A percentile compares a stretch with the other conserved stretches of the same genome.
Conservation (phyloP, 2,888 invertebrate genomes). For the Drosophila kanekoi region DNA sequence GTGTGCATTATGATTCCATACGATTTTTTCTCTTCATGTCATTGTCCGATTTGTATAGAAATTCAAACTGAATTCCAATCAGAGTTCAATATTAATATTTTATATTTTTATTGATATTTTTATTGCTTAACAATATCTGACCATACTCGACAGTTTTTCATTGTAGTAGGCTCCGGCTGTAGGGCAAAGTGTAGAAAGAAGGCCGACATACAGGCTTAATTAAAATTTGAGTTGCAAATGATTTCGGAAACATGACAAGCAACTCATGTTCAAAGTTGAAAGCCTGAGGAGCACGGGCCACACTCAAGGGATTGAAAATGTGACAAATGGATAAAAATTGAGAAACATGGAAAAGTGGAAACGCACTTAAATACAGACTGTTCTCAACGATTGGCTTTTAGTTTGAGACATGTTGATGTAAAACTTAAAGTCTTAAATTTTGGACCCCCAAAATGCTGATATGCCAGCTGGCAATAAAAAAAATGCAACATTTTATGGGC, state of each 20-base stretch:
- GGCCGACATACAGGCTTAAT: conserved; percentile 52
- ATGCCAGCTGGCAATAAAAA: conserved; percentile 66
- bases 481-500: conserved; percentile 74
- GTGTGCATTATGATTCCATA: conserved; percentile 9
- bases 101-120: no score
- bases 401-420: no score
- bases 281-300: no score
- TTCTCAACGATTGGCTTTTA: no score
- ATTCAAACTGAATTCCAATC: conserved; percentile 38
- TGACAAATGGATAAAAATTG: neutral
- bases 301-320: no score
- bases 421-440: neutral
- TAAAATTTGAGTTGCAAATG: conserved; percentile 74
- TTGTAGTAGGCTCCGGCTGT: conserved; percentile 9
- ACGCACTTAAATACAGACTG: neutral
- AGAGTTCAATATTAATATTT: no score
- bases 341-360: neutral
- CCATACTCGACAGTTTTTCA: conserved; percentile 30
- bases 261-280: conserved; percentile 42
- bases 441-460: conserved; percentile 17
- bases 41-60: conserved; percentile 43
- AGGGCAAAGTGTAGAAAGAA: neutral
- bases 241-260: conserved; percentile 53
- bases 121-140: conserved; percentile 49
- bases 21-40: neutral